Percentiles rank a stretch among this genome's conserved stretches.
Conservation (phyloP, 1,140 invertebrate genomes). For the Drosophila sechellia region DNA sequence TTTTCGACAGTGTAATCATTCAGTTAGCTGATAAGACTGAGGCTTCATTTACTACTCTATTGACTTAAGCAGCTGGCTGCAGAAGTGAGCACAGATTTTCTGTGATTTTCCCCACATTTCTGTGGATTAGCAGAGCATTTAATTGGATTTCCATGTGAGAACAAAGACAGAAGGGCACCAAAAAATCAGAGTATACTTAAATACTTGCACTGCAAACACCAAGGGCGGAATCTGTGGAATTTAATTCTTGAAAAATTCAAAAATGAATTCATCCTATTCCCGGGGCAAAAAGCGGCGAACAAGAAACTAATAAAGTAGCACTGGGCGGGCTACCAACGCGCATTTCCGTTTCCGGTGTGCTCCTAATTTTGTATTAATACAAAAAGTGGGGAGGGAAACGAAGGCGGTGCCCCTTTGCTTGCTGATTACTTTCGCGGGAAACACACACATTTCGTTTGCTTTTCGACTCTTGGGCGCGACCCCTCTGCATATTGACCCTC, state of each 20-base stretch:
- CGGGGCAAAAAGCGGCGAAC: conserved; percentile 1
- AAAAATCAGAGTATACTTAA: background rate
- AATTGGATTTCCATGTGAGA: conserved; percentile 59
- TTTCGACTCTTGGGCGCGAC: conserved; percentile 17
- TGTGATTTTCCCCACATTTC: conserved; percentile 62
- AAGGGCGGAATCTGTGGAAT: conserved; percentile 22
- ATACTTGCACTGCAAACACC: background rate
- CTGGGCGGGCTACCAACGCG: conserved; percentile 40
- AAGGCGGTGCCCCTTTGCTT: background rate
- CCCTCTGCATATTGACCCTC: conserved; percentile 16
- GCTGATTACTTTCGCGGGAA: conserved; percentile 33
- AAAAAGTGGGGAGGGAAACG: background rate
- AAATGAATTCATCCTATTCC: conserved; percentile 28
- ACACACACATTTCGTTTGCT: conserved; percentile 12
- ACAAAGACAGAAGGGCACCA: background rate
- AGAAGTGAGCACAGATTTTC: conserved; percentile 52
- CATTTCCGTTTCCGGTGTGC: conserved; percentile 54
- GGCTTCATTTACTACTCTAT: conserved; percentile 57
- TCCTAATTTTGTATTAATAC: conserved; percentile 50
- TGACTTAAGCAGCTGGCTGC: conserved; percentile 52
- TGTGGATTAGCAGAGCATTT: conserved; percentile 63
- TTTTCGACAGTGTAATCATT: background rate
- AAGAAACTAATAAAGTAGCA: conserved; percentile 47
- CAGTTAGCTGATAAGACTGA: conserved; percentile 34
- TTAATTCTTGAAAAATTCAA: conserved; percentile 45